Conservation (phyloP, 2,113 vertebrate species). For the Chionodraco myersi region DNA sequence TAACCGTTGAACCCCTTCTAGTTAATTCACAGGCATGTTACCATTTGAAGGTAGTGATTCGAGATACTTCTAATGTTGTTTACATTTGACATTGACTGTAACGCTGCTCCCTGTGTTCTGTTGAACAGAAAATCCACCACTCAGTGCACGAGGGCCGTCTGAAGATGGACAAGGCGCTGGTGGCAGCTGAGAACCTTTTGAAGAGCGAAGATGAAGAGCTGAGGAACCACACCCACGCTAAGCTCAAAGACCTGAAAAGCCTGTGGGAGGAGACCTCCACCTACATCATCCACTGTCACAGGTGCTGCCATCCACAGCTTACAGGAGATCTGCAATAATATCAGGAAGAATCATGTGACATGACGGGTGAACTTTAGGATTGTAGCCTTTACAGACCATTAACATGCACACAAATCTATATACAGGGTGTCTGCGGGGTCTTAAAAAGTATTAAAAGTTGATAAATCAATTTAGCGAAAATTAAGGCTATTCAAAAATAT, state of each 20-base stretch:
- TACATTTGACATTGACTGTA: background rate
- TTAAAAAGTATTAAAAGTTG: no score
- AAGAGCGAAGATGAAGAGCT: slow-evolving; percentile 82
- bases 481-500: no score
- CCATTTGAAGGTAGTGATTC: background rate
- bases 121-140: slow-evolving; percentile 85
- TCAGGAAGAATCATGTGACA: no score
- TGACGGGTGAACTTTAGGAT: no score
- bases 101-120: background rate
- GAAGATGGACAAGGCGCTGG: slow-evolving; percentile 87
- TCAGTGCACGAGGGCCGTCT: slow-evolving; percentile 88
- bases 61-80: background rate
- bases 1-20: background rate
- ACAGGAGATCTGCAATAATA: no score
- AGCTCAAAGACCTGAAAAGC: slow-evolving; percentile 88
- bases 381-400: no score
- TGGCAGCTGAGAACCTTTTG: slow-evolving; percentile 86
- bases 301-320: slow-evolving; percentile 75
- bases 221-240: slow-evolving; percentile 83
- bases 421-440: no score
- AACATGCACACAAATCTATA: no score
- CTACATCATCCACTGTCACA: slow-evolving; percentile 96
- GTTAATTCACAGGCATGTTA: background rate
- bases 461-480: no score
- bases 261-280: slow-evolving; percentile 93